Evolutionary conservation across 2,113 vertebrate genomes (phyloP).

Genomic region (Pandion haliaetus): DNA sequence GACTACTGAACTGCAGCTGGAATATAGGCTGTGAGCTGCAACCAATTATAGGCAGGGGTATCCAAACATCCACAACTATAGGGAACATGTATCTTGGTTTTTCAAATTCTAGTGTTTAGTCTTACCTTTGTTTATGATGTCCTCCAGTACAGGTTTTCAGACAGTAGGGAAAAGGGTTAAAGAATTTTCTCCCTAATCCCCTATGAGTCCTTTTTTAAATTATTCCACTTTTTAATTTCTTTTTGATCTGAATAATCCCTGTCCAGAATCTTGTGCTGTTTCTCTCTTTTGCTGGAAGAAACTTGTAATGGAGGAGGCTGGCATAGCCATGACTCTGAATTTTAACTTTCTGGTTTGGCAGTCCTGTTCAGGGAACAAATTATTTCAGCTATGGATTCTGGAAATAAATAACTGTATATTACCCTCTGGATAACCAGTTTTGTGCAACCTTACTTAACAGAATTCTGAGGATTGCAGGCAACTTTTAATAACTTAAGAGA

Average conservation of each 20-base stretch:
- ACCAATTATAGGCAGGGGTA: background rate
- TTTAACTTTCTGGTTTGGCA: background rate
- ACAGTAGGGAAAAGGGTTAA: background rate
- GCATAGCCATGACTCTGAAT: background rate
- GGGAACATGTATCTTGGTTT: fast-evolving
- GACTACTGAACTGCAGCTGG: background rate
- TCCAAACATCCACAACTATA: background rate
- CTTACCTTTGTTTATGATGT: background rate
- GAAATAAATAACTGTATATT: background rate
- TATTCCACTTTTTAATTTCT: background rate
- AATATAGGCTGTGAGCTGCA: background rate
- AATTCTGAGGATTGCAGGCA: background rate
- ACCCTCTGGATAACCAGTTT: background rate
- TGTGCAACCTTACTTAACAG: background rate
- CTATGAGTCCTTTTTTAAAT: background rate
- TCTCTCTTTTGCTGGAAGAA: background rate
- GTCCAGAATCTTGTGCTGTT: background rate
- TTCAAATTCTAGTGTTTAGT: background rate
- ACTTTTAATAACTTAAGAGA: background rate
- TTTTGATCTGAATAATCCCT: background rate
- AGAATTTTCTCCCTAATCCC: background rate
- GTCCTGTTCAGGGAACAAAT: background rate
- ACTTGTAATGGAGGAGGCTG: background rate
- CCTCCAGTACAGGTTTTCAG: background rate
- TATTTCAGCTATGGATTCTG: background rate